Percentiles rank a stretch among this genome's conserved stretches.
Evolutionary conservation across 2,113 vertebrate genomes (phyloP).

Genomic region (Turdus rufiventris): DNA sequence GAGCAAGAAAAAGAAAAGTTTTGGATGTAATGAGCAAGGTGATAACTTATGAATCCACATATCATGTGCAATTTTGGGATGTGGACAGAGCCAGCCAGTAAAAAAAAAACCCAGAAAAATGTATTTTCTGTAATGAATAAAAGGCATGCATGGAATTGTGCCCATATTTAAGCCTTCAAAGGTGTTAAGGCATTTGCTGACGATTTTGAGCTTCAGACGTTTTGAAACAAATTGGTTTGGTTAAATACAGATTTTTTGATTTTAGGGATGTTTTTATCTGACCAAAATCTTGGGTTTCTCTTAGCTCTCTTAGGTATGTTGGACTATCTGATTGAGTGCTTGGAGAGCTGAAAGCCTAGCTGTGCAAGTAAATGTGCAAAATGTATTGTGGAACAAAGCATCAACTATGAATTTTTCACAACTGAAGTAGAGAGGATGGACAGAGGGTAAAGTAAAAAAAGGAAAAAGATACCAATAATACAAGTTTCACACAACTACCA

Average conservation of each 20-base stretch:
- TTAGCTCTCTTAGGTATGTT: neutral
- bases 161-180: neutral
- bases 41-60: neutral
- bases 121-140: neutral
- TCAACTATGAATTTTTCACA: neutral
- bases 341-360: neutral
- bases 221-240: neutral
- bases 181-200: neutral
- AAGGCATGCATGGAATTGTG: neutral
- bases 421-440: neutral
- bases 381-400: neutral
- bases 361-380: neutral
- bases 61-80: neutral
- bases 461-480: neutral
- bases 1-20: neutral
- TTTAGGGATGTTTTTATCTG: neutral
- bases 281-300: neutral
- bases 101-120: neutral
- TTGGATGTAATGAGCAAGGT: neutral
- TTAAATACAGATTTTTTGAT: neutral
- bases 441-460: neutral
- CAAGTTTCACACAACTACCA: neutral
- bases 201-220: neutral
- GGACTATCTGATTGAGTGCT: neutral
- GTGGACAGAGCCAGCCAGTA: neutral